Evolutionary conservation across 2,113 vertebrate genomes (phyloP).

Genomic region (Nansenia antarctica): DNA sequence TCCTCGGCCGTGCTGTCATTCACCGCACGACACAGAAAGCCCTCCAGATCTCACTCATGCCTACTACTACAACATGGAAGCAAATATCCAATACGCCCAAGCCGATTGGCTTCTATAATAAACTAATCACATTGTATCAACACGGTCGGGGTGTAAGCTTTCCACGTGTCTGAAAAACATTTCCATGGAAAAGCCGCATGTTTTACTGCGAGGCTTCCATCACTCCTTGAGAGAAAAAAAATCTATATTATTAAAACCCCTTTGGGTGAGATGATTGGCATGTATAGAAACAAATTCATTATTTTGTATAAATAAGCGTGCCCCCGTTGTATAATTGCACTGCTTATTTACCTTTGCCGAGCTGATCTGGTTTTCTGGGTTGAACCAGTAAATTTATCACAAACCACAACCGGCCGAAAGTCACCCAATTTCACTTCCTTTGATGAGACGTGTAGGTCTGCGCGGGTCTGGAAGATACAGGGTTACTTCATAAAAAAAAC

Average conservation of each 20-base stretch:
- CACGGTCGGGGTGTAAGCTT: conserved; percentile 68
- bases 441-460: conserved; percentile 43
- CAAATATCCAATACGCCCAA: conserved; percentile 50
- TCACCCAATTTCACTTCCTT: conserved; percentile 35
- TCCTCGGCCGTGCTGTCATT: conserved; percentile 51
- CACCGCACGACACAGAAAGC: conserved; percentile 24
- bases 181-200: conserved; percentile 54
- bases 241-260: conserved; percentile 52
- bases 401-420: conserved; percentile 49
- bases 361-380: conserved; percentile 57
- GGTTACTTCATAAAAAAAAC: background rate
- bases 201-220: conserved; percentile 32
- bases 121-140: conserved; percentile 79
- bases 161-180: conserved; percentile 61
- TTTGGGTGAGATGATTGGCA: conserved; percentile 71
- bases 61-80: conserved; percentile 57
- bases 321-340: conserved; percentile 67
- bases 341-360: conserved; percentile 73
- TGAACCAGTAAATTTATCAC: conserved; percentile 51
- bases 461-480: conserved; percentile 25
- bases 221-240: conserved; percentile 22
- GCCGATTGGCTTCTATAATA: conserved; percentile 70
- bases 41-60: conserved; percentile 36
- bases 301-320: conserved; percentile 74
- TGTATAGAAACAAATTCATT: conserved; percentile 74